Percentiles rank a stretch among this genome's conserved stretches.
Evolutionary conservation across 2,797 vertebrate genomes (phyloP).

Genomic region (Scyliorhinus canicula): DNA sequence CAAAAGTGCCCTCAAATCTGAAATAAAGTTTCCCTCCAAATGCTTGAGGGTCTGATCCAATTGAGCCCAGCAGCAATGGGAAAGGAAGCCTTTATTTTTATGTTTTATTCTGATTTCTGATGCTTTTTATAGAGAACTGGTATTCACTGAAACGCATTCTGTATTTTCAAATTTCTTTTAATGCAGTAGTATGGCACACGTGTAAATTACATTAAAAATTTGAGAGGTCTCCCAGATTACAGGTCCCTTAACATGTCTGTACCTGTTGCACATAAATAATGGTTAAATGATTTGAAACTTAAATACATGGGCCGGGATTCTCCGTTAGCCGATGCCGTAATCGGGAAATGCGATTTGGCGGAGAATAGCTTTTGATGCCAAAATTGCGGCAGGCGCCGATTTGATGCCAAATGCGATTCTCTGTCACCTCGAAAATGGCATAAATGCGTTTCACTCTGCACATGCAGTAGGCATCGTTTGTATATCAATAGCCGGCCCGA

Average conservation of each 20-base stretch:
- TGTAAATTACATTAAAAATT: neutral
- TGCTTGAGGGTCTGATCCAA: neutral
- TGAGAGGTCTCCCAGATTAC: neutral
- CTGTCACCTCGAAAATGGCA: no score
- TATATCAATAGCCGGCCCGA: no score
- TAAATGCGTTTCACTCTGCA: no score
- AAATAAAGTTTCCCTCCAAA: neutral
- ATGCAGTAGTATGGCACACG: neutral
- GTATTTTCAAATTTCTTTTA: neutral
- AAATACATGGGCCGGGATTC: no score
- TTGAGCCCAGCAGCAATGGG: no score
- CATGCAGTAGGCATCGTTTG: no score
- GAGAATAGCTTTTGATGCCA: no score
- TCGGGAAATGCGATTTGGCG: no score
- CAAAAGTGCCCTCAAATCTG: neutral
- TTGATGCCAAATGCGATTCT: no score
- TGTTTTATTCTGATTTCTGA: neutral
- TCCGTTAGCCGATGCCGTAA: no score
- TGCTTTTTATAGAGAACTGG: neutral
- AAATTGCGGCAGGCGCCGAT: no score
- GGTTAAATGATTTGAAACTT: neutral
- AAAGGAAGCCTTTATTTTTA: no score
- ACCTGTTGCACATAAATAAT: neutral
- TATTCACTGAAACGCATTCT: neutral
- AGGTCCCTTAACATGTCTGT: neutral